Conservation (phyloP, 2,113 vertebrate species). For the Peucedramus taeniatus region DNA sequence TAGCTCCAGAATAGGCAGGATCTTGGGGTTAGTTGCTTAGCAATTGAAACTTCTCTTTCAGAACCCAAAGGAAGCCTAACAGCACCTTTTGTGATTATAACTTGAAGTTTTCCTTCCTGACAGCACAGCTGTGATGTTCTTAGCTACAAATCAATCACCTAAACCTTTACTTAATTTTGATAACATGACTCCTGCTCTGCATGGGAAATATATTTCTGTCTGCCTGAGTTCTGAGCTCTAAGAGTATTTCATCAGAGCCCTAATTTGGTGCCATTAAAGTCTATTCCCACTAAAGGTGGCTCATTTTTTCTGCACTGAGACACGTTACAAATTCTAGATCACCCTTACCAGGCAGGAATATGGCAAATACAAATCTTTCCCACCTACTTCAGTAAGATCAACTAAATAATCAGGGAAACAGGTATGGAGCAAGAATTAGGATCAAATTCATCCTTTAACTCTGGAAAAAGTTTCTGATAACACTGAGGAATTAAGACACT, state of each 20-base stretch:
- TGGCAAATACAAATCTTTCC: background rate
- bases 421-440: background rate
- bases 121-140: background rate
- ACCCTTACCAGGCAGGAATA: background rate
- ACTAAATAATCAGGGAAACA: background rate
- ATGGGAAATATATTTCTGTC: background rate
- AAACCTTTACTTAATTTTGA: background rate
- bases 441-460: background rate
- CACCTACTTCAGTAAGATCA: background rate
- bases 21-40: background rate
- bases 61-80: background rate
- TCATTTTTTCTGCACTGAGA: background rate
- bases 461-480: fast-evolving
- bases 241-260: background rate
- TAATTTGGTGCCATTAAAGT: background rate
- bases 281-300: background rate
- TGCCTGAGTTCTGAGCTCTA: background rate
- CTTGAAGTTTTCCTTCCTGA: background rate
- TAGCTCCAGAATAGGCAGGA: background rate
- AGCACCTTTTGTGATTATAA: background rate
- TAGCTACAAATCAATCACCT: background rate
- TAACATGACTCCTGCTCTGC: background rate
- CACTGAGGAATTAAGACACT: background rate
- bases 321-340: background rate
- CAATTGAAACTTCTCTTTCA: background rate